Evolutionary conservation across 1,140 invertebrate genomes (phyloP).

Genomic region (Ostrea denselamellosa): DNA sequence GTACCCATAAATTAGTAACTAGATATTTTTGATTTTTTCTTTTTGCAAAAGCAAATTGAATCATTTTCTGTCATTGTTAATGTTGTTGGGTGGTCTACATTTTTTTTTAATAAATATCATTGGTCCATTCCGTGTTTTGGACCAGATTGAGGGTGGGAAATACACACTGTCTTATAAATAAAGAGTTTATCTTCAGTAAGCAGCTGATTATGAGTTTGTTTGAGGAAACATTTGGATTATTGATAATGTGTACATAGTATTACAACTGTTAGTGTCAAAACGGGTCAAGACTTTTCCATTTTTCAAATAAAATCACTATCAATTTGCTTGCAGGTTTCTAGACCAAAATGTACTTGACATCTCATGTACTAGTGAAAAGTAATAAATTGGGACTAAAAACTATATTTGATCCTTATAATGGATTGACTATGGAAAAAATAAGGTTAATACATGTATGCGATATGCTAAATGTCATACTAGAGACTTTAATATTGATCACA

Average conservation of each 20-base stretch:
- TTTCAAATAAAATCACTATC: background rate
- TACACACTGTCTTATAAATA: background rate
- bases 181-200: background rate
- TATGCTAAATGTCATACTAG: background rate
- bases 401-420: no score
- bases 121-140: background rate
- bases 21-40: background rate
- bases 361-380: no score
- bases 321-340: background rate
- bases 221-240: slow-evolving; percentile 18
- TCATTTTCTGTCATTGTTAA: background rate
- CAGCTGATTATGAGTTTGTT: background rate
- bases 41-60: background rate
- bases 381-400: no score
- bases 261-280: background rate
- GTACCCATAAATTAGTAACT: background rate
- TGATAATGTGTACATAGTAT: background rate
- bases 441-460: no score
- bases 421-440: no score
- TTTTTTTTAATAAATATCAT: background rate
- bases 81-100: background rate
- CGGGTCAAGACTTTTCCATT: background rate
- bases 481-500: background rate
- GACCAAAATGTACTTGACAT: background rate
- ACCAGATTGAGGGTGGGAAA: background rate